These are phyloP conservation scores for Drosophila elegans DNA, from an alignment of 1,140 invertebrate genomes.

Conservation along the genomic window DNA sequence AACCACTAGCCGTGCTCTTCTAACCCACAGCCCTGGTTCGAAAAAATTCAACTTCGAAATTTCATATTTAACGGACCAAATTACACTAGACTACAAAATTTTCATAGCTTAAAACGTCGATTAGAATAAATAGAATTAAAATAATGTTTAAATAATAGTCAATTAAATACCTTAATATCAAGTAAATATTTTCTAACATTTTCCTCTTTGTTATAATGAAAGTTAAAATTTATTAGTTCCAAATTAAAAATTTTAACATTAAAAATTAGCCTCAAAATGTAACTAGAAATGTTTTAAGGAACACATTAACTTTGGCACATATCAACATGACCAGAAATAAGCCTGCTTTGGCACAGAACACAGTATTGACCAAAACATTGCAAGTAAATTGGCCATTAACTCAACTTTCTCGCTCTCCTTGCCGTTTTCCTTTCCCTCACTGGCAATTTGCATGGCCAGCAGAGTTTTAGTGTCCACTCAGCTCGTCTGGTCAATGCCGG, in stretches of 20 bases:
- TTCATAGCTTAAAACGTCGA: neutral
- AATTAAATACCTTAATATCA: too few species aligned
- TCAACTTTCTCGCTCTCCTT: slow-evolving; percentile 1
- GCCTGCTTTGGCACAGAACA: neutral
- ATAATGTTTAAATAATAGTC: too few species aligned
- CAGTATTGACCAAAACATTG: slow-evolving; percentile 9
- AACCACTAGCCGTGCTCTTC: slow-evolving; percentile 18
- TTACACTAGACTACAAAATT: slow-evolving; percentile 1
- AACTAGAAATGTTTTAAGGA: too few species aligned
- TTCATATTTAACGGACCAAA: slow-evolving; percentile 17
- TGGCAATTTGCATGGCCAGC: slow-evolving; percentile 63
- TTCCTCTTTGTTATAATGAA: too few species aligned
- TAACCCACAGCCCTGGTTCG: neutral
- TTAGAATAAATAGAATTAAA: too few species aligned
- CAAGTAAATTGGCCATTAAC: slow-evolving; percentile 7
- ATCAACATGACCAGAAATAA: neutral
- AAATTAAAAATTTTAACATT: too few species aligned
- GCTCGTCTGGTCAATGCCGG: slow-evolving; percentile 32
- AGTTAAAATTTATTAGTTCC: too few species aligned
- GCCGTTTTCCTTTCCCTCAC: neutral
- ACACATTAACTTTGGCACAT: neutral
- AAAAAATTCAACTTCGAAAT: slow-evolving; percentile 19
- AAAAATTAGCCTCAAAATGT: too few species aligned
- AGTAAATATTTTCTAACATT: too few species aligned
- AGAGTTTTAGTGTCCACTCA: slow-evolving; percentile 65